Evolutionary conservation across 64 coral and sea anemone genomes (phyloP), one percentile per base, ranked within the genome.

Genomic region (Actinia equina): DNA sequence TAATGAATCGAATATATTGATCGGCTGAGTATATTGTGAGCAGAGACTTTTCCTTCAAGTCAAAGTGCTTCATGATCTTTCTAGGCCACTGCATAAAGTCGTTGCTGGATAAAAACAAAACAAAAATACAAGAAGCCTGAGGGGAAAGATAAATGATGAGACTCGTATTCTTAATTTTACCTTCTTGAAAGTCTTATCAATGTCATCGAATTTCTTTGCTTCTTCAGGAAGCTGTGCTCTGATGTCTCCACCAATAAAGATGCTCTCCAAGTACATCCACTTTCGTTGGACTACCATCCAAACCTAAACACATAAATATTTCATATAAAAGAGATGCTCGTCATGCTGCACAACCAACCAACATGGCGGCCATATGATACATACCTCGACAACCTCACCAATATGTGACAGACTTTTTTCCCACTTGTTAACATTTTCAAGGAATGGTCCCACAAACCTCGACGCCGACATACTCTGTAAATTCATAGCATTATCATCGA

Each of bases 251-350:
- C 97, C 97, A 79, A 99, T 94, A 49, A 99, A 99, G 88, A 99
- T 99, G 45, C 97, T 99, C 69, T 99, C 97, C 44, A 99, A 69
- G 44, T 99, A 99, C 97, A 99, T 99, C 97, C 97, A 99, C 51
- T 99, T 99, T n/a, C 97, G 87, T 59, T 99, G 97, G 16, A 99
- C 97, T 37, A 99, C 97, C 97, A 99, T 99, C 97, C 97, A 99
- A 60, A 99, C 97, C 97, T 99, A 13, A 57, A 57, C 10, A 8
- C 15, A 57, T 57, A 57, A 57, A 57, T 12, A 57, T 49, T 37
- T 49, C 93, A 42, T n/a, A n/a, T n/a, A n/a, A n/a, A n/a, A 49
- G 46, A 49, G 7, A 49, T 49, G 46, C 2, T 4, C 3, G 46
- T 37, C 30, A 37, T 37, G 30, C 30, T 37, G 30, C 30, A 0